Base-by-base conservation (phyloP, 2,888 invertebrate species). In the Limnephilus lunatus region DNA sequence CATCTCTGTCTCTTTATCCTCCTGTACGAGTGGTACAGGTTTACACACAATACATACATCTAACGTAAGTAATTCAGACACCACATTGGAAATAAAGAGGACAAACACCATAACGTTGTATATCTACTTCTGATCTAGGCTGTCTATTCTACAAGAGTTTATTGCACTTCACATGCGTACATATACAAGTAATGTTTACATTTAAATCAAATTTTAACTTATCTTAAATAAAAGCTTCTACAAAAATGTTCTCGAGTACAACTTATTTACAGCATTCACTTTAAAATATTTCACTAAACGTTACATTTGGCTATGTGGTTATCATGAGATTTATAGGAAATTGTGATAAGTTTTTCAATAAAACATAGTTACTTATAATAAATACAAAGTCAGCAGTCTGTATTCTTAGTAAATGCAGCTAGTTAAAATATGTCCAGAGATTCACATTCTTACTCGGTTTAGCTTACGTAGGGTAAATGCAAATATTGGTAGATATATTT, bases 281-380 rank as follows among this genome's bases (percentile, higher is more conserved):
- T 92, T 92, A 88, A 92, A 92, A 91, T 93, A 93, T 90, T 90
- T 92, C 85, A 89, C 93, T 93, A 93, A 92, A 92, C 87, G 81
- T 91, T 93, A 91, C 91, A 92, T 92, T 93, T 92, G 93, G 93
- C 93, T 93, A 93, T 92, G 91, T 90, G 92, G 92, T 92, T 92
- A 93, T 92, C 89, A 92, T 92, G 93, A 93, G 89, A 91, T 89
- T 91, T 89, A 91, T 90, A 90, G 85, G 81, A 90, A 81, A 92
- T 85, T 91, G 90, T 92, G 92, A 90, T 91, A 92, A 91, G 91
- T 68, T 89, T n/a, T 89, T 44, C 81, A 89, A 39, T 68, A 85
- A 89, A 89, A 83, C 89, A 68, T 48, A 87, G 32, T 83, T 89
- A 85, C 80, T 48, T 91, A 91, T 39, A 81, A 48, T 82, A 86